These are phyloP conservation scores for Phocoena phocoena DNA, from an alignment of 2,113 vertebrate genomes.

Conservation along the genomic window DNA sequence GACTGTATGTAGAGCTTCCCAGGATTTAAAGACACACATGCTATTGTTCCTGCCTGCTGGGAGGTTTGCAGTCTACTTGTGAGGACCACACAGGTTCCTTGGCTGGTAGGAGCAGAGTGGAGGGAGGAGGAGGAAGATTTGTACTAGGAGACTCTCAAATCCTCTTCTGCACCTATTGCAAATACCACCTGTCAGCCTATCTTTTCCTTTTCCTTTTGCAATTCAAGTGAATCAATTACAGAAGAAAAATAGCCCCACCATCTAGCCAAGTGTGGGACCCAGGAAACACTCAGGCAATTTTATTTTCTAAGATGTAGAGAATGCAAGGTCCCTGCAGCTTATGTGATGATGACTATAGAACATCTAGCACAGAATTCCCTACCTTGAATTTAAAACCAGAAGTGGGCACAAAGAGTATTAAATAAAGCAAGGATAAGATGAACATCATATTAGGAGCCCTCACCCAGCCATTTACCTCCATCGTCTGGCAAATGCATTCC, in stretches of 20 bases:
- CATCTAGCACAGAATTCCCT: neutral
- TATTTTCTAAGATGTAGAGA: neutral
- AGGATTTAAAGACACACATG: neutral
- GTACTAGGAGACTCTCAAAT: neutral
- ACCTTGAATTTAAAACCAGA: neutral
- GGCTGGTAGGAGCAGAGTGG: neutral
- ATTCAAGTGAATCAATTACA: neutral
- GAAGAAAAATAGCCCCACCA: neutral
- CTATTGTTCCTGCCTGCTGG: neutral
- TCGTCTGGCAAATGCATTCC: neutral
- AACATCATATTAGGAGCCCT: neutral
- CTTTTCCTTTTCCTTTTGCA: neutral
- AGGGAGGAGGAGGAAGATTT: neutral
- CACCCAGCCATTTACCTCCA: neutral
- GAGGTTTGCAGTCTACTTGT: neutral
- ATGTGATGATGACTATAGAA: neutral
- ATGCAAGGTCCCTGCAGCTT: neutral
- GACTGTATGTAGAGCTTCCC: neutral
- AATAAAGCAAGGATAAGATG: neutral
- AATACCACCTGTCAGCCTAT: neutral
- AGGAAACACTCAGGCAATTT: neutral
- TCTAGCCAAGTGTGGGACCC: neutral
- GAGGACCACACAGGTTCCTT: neutral
- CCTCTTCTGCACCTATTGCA: neutral
- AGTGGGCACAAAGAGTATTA: neutral